These are phyloP conservation scores for Stratiolaelaps scimitus DNA, from an alignment of 1,140 invertebrate genomes.

Conservation along the genomic window DNA sequence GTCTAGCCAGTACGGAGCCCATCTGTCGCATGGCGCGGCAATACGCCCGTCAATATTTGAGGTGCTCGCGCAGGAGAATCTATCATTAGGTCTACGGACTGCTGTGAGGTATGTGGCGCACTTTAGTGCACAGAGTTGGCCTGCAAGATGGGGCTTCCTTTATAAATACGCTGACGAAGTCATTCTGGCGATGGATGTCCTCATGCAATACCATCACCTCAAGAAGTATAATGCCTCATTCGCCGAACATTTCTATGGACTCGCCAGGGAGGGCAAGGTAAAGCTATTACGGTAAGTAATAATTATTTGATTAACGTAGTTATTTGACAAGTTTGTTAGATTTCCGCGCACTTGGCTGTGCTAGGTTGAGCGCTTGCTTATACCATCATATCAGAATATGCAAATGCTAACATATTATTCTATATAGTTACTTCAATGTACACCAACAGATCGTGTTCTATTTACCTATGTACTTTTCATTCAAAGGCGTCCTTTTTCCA, in stretches of 20 bases:
- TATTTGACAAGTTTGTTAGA: too few species aligned
- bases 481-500: too few species aligned
- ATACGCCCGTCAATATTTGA: conserved; percentile 2
- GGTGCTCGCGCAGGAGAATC: conserved; percentile 5
- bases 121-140: conserved; percentile 18
- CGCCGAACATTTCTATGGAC: conserved; percentile 22
- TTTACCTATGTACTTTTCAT: too few species aligned
- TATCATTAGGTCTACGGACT: conserved; percentile 6
- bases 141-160: conserved; percentile 7
- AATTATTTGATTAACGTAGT: too few species aligned
- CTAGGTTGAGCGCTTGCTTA: too few species aligned
- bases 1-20: conserved; percentile 13
- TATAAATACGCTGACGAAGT: conserved; percentile 12
- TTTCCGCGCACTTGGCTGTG: too few species aligned
- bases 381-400: too few species aligned
- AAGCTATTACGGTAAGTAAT: conserved; percentile 4
- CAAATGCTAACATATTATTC: too few species aligned
- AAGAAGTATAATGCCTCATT: conserved; percentile 24
- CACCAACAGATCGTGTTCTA: too few species aligned
- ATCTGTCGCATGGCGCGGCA: conserved; percentile 5
- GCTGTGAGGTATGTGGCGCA: conserved; percentile 2
- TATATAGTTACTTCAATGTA: too few species aligned
- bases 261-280: conserved; percentile 23
- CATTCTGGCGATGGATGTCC: background rate
- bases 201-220: conserved; percentile 18